Conservation (phyloP, 1,140 invertebrate species). For the Portunus trituberculatus region DNA sequence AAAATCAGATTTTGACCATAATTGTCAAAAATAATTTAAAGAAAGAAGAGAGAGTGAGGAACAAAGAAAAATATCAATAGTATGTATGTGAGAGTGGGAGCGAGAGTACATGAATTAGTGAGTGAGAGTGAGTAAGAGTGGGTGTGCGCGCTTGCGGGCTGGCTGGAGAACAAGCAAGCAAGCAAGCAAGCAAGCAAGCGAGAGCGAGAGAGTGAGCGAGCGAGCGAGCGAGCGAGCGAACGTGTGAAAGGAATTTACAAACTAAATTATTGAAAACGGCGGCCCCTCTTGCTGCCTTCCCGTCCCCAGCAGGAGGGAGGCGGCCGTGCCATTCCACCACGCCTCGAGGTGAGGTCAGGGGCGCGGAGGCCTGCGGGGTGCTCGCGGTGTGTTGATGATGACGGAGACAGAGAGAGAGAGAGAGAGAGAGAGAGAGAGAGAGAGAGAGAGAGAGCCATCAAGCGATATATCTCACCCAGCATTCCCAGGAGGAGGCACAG, state of each 20-base stretch:
- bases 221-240: neutral
- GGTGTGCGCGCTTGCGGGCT: neutral
- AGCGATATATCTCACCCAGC: constrained; percentile 15
- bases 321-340: neutral
- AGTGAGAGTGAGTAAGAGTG: neutral
- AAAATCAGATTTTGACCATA: too few species aligned
- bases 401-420: neutral
- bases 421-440: neutral
- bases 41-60: neutral
- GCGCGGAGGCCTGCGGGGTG: neutral
- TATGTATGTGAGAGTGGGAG: neutral
- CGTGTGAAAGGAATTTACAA: constrained; percentile 22
- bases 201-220: neutral
- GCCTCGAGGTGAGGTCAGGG: neutral
- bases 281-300: neutral
- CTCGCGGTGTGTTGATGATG: neutral
- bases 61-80: neutral
- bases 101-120: neutral
- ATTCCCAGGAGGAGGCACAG: neutral
- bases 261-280: constrained; percentile 9
- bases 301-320: neutral
- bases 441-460: constrained; percentile 6
- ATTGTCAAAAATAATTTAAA: too few species aligned
- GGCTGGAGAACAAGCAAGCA: neutral
- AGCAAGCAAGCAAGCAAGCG: neutral